A percentile compares a stretch with the other conserved stretches of the same genome.
Conservation (phyloP, 2,888 invertebrate species). For the Synanthedon vespiformis region DNA sequence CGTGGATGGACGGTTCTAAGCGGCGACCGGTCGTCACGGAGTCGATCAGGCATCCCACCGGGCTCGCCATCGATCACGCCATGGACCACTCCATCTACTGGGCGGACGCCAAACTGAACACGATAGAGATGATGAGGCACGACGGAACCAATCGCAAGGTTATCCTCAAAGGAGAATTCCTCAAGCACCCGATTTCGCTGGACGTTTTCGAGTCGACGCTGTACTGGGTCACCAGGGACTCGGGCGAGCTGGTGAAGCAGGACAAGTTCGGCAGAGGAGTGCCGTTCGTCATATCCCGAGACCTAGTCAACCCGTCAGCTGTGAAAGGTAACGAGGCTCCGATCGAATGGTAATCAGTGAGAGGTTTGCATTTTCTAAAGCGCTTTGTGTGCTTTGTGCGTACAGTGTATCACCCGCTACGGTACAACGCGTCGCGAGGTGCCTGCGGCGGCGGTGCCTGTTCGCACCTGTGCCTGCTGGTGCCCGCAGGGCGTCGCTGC, state of each 20-base stretch:
- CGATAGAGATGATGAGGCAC: constrained; percentile 85
- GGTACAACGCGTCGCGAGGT: constrained; percentile 79
- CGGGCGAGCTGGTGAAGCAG: constrained; percentile 87
- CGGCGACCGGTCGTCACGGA: constrained; percentile 85
- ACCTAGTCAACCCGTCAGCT: constrained; percentile 87
- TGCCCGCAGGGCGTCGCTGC: constrained; percentile 90
- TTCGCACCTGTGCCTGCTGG: constrained; percentile 92
- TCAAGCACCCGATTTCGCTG: constrained; percentile 85
- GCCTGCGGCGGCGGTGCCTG: constrained; percentile 81
- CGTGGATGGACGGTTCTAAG: constrained; percentile 97
- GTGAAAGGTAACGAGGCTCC: constrained; percentile 73
- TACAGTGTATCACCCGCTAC: constrained; percentile 81
- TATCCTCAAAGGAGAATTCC: constrained; percentile 77
- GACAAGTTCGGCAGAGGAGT: constrained; percentile 98
- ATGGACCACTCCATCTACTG: constrained; percentile 94
- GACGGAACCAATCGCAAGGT: constrained; percentile 84
- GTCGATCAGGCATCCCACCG: constrained; percentile 87
- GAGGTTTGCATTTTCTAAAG: too few relatives aligned
- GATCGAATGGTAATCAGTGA: too few relatives aligned
- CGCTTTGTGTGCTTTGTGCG: background rate
- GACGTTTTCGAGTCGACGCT: constrained; percentile 95
- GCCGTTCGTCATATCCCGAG: constrained; percentile 83
- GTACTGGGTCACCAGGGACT: constrained; percentile 93
- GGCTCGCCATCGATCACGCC: constrained; percentile 89
- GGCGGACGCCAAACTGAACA: constrained; percentile 94